Conservation (phyloP, 1,140 invertebrate species). For the Meloidogyne floridensis region DNA sequence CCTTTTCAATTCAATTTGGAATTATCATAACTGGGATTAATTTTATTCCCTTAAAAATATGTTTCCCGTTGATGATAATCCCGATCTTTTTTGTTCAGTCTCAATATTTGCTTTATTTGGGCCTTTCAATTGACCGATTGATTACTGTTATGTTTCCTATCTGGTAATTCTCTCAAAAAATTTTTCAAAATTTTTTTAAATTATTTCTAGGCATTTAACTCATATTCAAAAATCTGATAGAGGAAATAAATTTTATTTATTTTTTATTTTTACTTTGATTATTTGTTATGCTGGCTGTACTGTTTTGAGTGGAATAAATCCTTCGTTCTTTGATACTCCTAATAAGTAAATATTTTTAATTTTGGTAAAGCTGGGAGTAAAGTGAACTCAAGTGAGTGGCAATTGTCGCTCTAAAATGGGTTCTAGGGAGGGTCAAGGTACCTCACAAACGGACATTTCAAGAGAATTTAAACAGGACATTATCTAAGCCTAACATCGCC, state of each 20-base stretch:
- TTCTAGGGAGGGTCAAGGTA: too few species aligned
- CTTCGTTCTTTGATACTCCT: background rate
- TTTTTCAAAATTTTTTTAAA: background rate
- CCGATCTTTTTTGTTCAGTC: background rate
- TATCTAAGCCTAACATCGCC: too few species aligned
- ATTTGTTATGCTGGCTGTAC: slow-evolving; percentile 5
- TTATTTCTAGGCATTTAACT: background rate
- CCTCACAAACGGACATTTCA: too few species aligned
- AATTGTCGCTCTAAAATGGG: too few species aligned
- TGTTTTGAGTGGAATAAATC: background rate
- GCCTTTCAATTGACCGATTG: slow-evolving; percentile 13
- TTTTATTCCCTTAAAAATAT: slow-evolving; percentile 1
- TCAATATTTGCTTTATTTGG: slow-evolving; percentile 14
- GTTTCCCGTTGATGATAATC: slow-evolving; percentile 1
- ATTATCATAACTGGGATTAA: slow-evolving; percentile 1
- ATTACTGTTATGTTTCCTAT: slow-evolving; percentile 7
- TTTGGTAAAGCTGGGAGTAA: background rate
- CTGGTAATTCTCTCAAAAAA: background rate
- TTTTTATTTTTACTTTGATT: slow-evolving; percentile 7
- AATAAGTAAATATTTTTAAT: slow-evolving; percentile 6
- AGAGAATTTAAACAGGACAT: too few species aligned
- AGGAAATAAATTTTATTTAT: background rate
- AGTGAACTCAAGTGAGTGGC: too few species aligned
- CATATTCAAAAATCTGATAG: background rate
- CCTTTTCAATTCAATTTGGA: slow-evolving; percentile 9